phyloP scores from a whole-genome alignment of 2,797 vertebrate species.

The Melanotaenia boesemani region DNA sequence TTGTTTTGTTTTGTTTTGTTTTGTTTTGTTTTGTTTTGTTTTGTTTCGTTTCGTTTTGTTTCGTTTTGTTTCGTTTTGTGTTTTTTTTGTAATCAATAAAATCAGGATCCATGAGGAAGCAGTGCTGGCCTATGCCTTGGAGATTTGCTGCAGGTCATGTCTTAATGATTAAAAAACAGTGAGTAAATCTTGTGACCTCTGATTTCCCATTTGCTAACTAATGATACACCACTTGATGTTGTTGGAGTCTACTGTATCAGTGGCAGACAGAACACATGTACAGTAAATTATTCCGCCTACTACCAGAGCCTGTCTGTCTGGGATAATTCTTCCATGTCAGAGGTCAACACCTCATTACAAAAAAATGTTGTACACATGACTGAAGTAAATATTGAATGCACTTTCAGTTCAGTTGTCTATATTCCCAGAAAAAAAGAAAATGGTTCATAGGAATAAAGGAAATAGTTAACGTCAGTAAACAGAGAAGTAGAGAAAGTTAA shows the following conservation, averaged over 20 bases:
- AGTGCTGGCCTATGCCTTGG: background rate
- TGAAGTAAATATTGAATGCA: background rate
- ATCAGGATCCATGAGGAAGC: no score
- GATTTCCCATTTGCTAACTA: background rate
- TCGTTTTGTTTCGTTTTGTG: no score
- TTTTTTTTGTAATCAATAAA: no score
- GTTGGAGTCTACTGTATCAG: background rate
- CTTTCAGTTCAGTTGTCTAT: background rate
- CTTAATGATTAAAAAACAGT: conserved; percentile 12
- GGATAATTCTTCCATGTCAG: background rate
- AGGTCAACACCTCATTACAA: no score
- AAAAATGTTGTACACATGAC: background rate
- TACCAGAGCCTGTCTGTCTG: background rate
- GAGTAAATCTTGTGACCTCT: background rate
- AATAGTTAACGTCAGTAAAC: background rate
- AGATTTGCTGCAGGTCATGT: background rate
- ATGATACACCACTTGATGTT: conserved; percentile 27
- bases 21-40: no score
- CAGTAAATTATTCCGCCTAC: no score
- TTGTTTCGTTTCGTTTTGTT: no score
- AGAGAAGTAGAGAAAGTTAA: background rate
- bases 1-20: no score
- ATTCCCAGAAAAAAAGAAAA: background rate
- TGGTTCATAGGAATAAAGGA: background rate
- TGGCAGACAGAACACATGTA: background rate